Evolutionary conservation across 2,797 vertebrate species (phyloP).

Genomic region (Sciurus carolinensis): DNA sequence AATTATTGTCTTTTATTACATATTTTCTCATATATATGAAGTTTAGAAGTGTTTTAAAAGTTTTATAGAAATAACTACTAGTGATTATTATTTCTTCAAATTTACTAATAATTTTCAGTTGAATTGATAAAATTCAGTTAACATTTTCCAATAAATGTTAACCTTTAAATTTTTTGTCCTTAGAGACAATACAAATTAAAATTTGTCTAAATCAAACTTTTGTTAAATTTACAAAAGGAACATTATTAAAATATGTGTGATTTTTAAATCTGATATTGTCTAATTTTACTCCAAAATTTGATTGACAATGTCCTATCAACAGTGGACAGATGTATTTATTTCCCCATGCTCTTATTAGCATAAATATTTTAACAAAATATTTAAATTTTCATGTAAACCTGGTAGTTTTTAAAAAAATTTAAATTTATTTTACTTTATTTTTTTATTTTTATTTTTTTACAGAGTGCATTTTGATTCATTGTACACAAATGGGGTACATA

Average conservation of each 20-base stretch:
- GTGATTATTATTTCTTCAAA: neutral
- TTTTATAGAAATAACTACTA: neutral
- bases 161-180: neutral
- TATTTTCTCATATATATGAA: neutral
- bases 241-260: neutral
- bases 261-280: neutral
- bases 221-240: neutral
- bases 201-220: neutral
- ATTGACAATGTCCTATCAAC: neutral
- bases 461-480: too few relatives aligned
- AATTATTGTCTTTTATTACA: neutral
- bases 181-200: neutral
- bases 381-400: neutral
- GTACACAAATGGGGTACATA: too few relatives aligned
- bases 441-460: too few relatives aligned
- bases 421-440: too few relatives aligned
- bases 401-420: neutral
- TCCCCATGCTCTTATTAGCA: neutral
- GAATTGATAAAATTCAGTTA: neutral
- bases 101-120: slow-evolving; percentile 9
- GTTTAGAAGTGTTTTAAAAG: neutral
- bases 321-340: neutral
- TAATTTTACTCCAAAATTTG: neutral
- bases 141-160: neutral
- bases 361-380: neutral